Base-by-base conservation (phyloP, 2,113 vertebrate genomes). In the Trichechus manatus region DNA sequence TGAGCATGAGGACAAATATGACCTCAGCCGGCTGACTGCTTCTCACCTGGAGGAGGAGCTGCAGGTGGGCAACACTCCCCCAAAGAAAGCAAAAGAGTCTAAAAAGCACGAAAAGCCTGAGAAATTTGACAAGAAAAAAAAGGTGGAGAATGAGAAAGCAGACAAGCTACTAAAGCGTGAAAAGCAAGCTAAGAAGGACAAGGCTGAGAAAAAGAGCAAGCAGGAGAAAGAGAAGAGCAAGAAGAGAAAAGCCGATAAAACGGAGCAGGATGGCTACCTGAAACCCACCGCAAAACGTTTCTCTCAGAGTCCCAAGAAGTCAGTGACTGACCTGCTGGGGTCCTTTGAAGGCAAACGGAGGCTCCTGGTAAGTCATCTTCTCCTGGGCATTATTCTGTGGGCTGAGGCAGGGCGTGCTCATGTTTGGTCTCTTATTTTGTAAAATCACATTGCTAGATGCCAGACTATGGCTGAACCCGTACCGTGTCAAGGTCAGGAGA, bases 301-400 rank as follows among this genome's bases (percentile, higher is more conserved):
- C 50, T 50, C 98, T 4, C 98, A 95, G 42, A 95, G 93, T 36
- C 98, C 99, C 2, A 99, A 98, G 91, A 99, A 99, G 97, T 97
- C 98, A 0, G 98, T 99, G 97, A 94, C 97, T 0, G 98, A 98
- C 77, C 99, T 99, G 94, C 98, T 99, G 98, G 99, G 99, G 47
- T 99, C 99, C 98, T 99, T 99, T 98, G 99, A 99, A 98, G 99
- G 99, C 98, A 99, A 99, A 97, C 99, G 99, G 88, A 98, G 99
- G 22, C 99, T 99, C 56, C 98, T 99, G 92, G 99, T 99, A 98
- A 99, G 99, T 99, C 97, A 87, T 19, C 36, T 50, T 85, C 61
- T 92, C 14, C 85, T 87, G n/a, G 53, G 5, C 14, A 0, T 33
- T 72, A 14, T 39, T 70, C 47, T 89, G 39, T 29, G 83, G 84